Conservation (phyloP, 2,113 vertebrate species). For the Mastomys natalensis region DNA sequence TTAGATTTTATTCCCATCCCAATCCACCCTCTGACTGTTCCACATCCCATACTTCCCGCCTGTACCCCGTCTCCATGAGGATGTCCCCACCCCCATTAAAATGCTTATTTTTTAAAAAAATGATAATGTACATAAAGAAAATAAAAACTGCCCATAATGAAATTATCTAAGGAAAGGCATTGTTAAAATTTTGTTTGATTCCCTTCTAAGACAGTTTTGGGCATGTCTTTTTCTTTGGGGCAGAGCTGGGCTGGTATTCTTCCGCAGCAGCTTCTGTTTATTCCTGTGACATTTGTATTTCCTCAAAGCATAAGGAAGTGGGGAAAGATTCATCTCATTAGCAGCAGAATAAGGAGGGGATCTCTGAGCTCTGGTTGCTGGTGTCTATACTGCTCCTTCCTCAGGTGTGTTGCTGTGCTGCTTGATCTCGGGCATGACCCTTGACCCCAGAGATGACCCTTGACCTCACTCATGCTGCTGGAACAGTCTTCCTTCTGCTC, state of each 20-base stretch:
- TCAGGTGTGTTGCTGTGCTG: not conserved
- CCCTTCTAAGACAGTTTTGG: constrained; percentile 1
- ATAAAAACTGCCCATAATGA: constrained; percentile 29
- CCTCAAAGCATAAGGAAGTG: not conserved
- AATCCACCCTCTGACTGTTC: too few species aligned
- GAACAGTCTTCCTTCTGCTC: not conserved
- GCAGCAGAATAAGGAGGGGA: not conserved
- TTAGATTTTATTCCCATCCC: too few species aligned
- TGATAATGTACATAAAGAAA: constrained; percentile 54
- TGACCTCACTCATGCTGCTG: not conserved
- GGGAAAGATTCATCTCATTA: not conserved
- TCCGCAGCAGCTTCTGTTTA: constrained; percentile 27
- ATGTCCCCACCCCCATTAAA: not conserved
- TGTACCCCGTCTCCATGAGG: too few species aligned
- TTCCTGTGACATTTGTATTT: not conserved
- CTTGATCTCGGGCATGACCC: too few species aligned
- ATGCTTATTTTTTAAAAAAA: constrained; percentile 20
- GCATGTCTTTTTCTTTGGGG: not conserved
- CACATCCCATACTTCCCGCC: too few species aligned
- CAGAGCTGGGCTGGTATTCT: not conserved
- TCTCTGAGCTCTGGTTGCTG: not conserved
- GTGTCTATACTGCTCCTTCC: not conserved
- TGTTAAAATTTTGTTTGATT: constrained; percentile 53
- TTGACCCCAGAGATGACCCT: too few species aligned
- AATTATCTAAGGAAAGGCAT: not conserved